phyloP scores from a whole-genome alignment of 2,888 invertebrate species.

The Oithona nana region DNA sequence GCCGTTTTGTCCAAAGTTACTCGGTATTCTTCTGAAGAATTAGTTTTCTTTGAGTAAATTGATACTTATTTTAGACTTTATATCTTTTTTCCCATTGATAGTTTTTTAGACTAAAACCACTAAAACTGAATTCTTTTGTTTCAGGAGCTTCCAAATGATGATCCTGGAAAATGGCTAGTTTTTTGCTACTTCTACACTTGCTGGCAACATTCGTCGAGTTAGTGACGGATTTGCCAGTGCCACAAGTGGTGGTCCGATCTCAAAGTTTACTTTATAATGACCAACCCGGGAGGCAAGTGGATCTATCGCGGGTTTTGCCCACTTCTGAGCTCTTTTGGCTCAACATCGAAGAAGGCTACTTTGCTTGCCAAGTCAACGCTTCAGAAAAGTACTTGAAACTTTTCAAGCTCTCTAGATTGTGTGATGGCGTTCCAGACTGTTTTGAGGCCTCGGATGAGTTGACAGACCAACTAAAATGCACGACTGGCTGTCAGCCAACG shows the following conservation, averaged over 20 bases:
- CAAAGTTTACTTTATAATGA: not conserved
- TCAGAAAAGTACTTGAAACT: slow-evolving; percentile 3
- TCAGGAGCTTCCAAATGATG: too few species aligned
- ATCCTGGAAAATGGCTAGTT: too few species aligned
- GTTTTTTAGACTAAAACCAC: too few species aligned
- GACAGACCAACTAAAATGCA: not conserved
- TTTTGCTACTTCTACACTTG: too few species aligned
- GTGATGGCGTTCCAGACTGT: slow-evolving; percentile 13
- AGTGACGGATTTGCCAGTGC: not conserved
- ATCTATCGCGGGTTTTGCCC: slow-evolving; percentile 4
- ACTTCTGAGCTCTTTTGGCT: slow-evolving; percentile 11
- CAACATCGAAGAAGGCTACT: slow-evolving; percentile 15
- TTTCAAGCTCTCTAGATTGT: slow-evolving; percentile 12
- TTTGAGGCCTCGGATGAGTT: slow-evolving; percentile 13
- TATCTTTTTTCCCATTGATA: too few species aligned
- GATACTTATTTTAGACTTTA: too few species aligned
- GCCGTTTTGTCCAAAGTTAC: too few species aligned
- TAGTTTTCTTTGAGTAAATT: too few species aligned
- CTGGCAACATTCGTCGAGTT: not conserved
- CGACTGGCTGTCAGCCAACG: not conserved
- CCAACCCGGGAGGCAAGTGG: slow-evolving; percentile 12
- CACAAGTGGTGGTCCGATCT: not conserved
- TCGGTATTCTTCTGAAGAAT: too few species aligned
- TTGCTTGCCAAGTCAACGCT: slow-evolving; percentile 6
- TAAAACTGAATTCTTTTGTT: too few species aligned